Evolutionary conservation across 2,113 vertebrate species (phyloP).

Genomic region (Sebastes fasciatus): DNA sequence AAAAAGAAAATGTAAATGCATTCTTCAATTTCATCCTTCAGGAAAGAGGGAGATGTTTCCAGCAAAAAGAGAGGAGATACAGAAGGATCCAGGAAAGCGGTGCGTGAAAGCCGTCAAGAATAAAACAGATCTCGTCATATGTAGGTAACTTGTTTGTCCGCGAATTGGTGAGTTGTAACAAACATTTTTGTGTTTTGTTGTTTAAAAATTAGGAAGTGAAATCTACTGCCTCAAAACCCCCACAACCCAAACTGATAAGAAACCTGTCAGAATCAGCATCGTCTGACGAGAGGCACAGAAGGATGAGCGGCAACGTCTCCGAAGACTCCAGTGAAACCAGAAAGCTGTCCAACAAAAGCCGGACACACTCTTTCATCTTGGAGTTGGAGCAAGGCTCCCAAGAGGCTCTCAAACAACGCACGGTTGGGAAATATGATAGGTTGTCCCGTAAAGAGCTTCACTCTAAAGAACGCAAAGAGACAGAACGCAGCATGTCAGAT

Average conservation of each 20-base stretch:
- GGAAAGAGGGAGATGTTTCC: conserved; percentile 78
- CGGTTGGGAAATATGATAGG: conserved; percentile 87
- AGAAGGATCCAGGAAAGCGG: conserved; percentile 86
- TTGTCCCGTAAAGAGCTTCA: conserved; percentile 86
- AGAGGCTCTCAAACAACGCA: conserved; percentile 88
- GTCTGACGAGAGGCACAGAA: conserved; percentile 87
- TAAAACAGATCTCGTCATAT: background rate
- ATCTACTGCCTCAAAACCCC: conserved; percentile 77
- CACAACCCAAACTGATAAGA: conserved; percentile 81
- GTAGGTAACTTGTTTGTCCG: background rate
- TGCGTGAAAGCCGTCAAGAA: conserved; percentile 60
- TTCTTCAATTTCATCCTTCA: conserved; percentile 47
- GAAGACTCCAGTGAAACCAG: conserved; percentile 87
- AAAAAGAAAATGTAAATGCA: background rate
- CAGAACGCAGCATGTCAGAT: conserved; percentile 86
- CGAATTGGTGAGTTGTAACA: background rate
- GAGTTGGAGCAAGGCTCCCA: conserved; percentile 86
- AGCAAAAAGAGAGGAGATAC: conserved; percentile 87
- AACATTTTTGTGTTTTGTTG: conserved; percentile 20
- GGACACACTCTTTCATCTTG: conserved; percentile 85
- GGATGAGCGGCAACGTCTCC: conserved; percentile 76
- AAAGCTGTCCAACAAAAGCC: conserved; percentile 84
- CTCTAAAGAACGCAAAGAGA: conserved; percentile 89
- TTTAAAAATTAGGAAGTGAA: conserved; percentile 84
- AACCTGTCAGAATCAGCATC: conserved; percentile 85